Evolutionary conservation across 2,113 vertebrate genomes (phyloP), one percentile per base, ranked within the genome.

Genomic region (Ranitomeya imitator): DNA sequence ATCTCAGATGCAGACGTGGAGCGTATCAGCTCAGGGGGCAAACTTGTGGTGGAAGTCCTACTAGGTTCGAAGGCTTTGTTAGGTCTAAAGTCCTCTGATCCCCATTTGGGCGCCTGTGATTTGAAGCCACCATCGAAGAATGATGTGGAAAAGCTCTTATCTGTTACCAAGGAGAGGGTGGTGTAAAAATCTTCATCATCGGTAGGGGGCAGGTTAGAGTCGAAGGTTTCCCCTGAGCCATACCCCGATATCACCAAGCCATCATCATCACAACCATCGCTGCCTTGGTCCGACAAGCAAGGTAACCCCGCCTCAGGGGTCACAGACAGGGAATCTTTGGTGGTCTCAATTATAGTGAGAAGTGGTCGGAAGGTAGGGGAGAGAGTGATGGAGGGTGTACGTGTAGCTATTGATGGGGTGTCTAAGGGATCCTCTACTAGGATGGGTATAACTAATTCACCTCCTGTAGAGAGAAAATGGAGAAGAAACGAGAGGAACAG

Each of bases 131-230:
- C 98, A 97, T 99, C 97, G 97, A 98, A 98, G 97, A 97, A 94
- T 95, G 97, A 97, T 96, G 97, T 97, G 95, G 97, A 98, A 96
- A 97, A 96, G 97, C 97, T 99, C 97, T 98, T 97, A 98, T 98
- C 97, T 98, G 97, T 98, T 98, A 99, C 97, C 98, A 97, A 97
- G 97, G 96, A 98, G 97, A 97, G 97, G 97, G 97, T 96, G 96
- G 97, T 97, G 97, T 99, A 97, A 99, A 99, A 98, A 99, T 99
- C 98, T 99, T 99, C 98, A 96, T 99, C 98, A 97, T 98, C 97
- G 96, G 97, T 97, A 96, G 97, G 97, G 97, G 97, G 97, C 94
- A 97, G 96, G 96, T 98, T 97, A 97, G 98, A 99, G 97, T 99
- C 97, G 97, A 97, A 97, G 93, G 97, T 97, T 98, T 99, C 97